Percentiles rank a stretch among this genome's conserved stretches.
Conservation (phyloP, 2,888 invertebrate species). For the Torymus tubicola region DNA sequence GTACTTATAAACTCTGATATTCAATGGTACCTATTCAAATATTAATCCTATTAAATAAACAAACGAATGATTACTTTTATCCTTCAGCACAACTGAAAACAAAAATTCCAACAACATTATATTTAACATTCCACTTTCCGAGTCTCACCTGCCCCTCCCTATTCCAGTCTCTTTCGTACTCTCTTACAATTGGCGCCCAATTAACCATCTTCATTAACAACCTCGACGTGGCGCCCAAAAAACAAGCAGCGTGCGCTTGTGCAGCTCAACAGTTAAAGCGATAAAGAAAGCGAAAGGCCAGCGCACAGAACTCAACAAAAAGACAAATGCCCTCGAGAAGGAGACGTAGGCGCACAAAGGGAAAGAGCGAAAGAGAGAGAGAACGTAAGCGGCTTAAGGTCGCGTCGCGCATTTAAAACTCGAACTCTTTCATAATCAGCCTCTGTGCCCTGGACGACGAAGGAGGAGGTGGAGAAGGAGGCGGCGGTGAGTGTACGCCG, state of each 20-base stretch:
- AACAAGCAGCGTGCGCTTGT: neutral
- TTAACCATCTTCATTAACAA: constrained; percentile 51
- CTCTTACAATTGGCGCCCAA: constrained; percentile 25
- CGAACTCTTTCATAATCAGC: constrained; percentile 59
- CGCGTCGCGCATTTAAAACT: constrained; percentile 59
- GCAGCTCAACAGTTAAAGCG: constrained; percentile 5
- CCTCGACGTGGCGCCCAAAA: neutral
- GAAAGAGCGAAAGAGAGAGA: neutral
- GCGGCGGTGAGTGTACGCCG: neutral
- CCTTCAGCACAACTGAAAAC: too few species aligned
- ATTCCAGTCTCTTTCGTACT: too few species aligned
- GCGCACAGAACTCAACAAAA: constrained; percentile 4
- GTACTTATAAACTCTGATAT: too few species aligned
- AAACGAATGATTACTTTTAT: too few species aligned
- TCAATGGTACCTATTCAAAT: too few species aligned
- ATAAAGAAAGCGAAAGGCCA: constrained; percentile 32
- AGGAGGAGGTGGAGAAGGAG: neutral
- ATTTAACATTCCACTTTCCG: too few species aligned
- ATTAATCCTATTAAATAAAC: too few species aligned
- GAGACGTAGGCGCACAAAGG: neutral
- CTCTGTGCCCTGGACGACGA: constrained; percentile 6
- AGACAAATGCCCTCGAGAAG: constrained; percentile 29
- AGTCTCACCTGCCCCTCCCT: too few species aligned
- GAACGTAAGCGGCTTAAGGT: constrained; percentile 59
- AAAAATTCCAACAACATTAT: too few species aligned